Evolutionary conservation across 1,140 invertebrate species (phyloP).

Genomic region (Anoplophora glabripennis): DNA sequence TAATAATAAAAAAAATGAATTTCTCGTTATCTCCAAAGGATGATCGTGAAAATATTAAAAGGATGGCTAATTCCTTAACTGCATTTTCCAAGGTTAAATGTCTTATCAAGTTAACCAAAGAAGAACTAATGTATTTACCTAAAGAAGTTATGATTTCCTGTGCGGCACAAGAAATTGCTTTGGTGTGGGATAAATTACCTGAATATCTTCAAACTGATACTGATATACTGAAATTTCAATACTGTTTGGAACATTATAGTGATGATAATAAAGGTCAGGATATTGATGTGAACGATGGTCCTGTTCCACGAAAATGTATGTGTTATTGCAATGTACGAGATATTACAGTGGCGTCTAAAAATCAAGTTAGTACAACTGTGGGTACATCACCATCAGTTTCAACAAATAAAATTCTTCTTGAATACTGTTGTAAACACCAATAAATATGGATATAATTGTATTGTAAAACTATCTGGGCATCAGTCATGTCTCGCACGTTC

Average conservation of each 20-base stretch:
- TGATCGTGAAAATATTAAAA: no score
- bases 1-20: no score
- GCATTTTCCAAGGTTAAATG: background rate
- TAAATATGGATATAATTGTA: no score
- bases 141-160: no score
- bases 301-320: background rate
- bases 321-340: background rate
- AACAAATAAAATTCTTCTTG: no score
- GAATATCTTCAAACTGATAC: background rate
- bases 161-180: no score
- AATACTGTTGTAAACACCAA: no score
- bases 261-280: background rate
- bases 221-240: background rate
- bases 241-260: conserved; percentile 1
- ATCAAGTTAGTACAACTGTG: background rate
- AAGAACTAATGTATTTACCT: no score
- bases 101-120: no score
- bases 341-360: background rate
- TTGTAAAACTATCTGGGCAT: background rate
- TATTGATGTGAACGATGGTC: conserved; percentile 1
- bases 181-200: background rate
- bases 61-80: background rate
- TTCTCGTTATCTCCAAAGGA: background rate
- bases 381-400: no score
- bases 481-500: conserved; percentile 21